A percentile compares a stretch with the other conserved stretches of the same genome.
phyloP scores from a whole-genome alignment of 2,888 invertebrate genomes.

The Lissocephala sabroskyi region DNA sequence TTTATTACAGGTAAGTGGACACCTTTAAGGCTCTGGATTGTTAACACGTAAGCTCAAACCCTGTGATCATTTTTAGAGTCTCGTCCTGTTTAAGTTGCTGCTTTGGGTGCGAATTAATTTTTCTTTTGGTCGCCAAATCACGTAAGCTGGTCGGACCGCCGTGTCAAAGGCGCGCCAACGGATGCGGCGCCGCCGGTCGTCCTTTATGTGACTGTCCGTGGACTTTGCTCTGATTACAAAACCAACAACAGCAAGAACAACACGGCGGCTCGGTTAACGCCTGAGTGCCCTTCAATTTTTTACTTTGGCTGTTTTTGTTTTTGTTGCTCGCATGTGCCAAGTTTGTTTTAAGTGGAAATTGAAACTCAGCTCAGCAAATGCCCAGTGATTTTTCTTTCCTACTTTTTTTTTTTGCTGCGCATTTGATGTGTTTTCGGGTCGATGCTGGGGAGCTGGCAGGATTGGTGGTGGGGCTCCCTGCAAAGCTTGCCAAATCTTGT shows the following conservation, averaged over 20 bases:
- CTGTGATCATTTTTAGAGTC: no score
- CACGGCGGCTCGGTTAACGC: constrained; percentile 42
- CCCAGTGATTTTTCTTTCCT: constrained; percentile 28
- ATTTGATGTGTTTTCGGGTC: no score
- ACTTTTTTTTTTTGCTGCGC: constrained; percentile 32
- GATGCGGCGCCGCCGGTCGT: constrained; percentile 6
- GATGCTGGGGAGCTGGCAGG: no score
- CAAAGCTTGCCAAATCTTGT: constrained; percentile 40
- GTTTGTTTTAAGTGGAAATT: constrained; percentile 61
- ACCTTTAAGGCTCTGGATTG: no score
- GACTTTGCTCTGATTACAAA: constrained; percentile 54
- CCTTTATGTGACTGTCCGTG: constrained; percentile 39
- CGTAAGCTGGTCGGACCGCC: no score
- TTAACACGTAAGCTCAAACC: no score
- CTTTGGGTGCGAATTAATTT: no score
- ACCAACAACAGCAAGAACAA: constrained; percentile 29
- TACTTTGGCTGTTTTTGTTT: not conserved
- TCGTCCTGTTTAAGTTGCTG: no score
- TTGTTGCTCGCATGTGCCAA: constrained; percentile 39
- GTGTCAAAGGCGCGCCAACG: no score
- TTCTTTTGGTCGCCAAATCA: no score
- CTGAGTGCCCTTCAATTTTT: constrained; percentile 23
- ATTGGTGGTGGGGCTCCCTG: no score
- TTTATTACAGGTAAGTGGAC: no score
- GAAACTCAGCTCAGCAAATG: constrained; percentile 60